Evolutionary conservation across 2,797 vertebrate species (phyloP), one percentile per base, ranked within the genome.

Genomic region (Rhinella marina): DNA sequence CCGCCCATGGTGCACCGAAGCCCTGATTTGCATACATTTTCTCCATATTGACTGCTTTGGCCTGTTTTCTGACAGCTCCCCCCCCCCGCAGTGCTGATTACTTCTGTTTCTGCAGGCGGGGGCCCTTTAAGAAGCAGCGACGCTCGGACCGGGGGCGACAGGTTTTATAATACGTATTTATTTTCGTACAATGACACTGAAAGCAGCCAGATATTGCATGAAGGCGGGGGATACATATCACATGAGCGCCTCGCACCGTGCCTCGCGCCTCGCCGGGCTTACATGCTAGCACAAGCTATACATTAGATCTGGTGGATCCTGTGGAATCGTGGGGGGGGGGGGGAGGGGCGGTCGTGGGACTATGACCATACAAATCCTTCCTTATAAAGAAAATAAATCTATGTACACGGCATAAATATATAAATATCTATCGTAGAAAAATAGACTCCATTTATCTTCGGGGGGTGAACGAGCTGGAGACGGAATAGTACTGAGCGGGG

Each of bases 401-500:
- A 98, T 98, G 96, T 98, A 98, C 97, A 99, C 3, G 19, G 95
- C 95, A 99, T 99, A 99, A 99, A 99, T 99, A 99, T 97, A 99
- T 99, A 99, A 99, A 99, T 99, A 95, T 94, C 94, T 96, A 95
- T 97, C 94, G 97, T 99, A 99, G 95, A 99, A 99, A 99, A 99
- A 99, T 99, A 99, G 98, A 99, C 98, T 98, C 93, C 94, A 50
- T 12, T 92, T 91, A 13, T 88, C 52, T 85, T 57, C 7, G 94
- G 89, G 85, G 70, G 32, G 92, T 73, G 87, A 89, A 90, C 90
- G 90, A 52, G 92, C 93, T n/a, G 91, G 92, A 86, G 92, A 12
- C 93, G 90, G 86, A 93, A 91, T 52, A 96, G 94, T 82, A 96
- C 94, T 90, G 96, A 96, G 70, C 21, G 29, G 16, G 29, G 70